Evolutionary conservation across 2,113 vertebrate genomes (phyloP).

Genomic region (Plotosus lineatus): DNA sequence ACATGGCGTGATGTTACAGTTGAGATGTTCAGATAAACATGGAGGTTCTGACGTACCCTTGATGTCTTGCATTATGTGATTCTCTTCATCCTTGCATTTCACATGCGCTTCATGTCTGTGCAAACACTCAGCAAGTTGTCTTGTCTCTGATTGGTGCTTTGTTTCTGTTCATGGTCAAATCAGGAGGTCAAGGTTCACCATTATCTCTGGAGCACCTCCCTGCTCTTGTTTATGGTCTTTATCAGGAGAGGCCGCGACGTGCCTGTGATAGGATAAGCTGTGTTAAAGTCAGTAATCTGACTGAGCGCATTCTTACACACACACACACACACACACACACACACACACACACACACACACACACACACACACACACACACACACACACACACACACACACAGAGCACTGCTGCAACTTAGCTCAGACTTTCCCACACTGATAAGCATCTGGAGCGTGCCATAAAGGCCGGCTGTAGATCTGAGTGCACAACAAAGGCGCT

Average conservation of each 20-base stretch:
- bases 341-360: not conserved
- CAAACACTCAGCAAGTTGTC: not conserved
- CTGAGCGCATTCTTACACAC: slow-evolving; percentile 33
- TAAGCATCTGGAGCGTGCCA: slow-evolving; percentile 58
- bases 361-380: slow-evolving; percentile 28
- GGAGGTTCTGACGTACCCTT: slow-evolving; percentile 1
- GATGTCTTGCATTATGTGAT: not conserved
- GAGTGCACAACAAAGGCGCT: slow-evolving; percentile 55
- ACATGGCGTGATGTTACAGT: slow-evolving; percentile 21
- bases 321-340: slow-evolving; percentile 14
- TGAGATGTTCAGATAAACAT: slow-evolving; percentile 37
- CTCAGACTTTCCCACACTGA: slow-evolving; percentile 59
- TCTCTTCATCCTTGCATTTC: not conserved
- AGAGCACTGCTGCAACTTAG: slow-evolving; percentile 26
- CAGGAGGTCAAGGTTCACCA: slow-evolving; percentile 46
- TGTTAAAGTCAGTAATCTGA: slow-evolving; percentile 36
- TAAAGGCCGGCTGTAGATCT: slow-evolving; percentile 54
- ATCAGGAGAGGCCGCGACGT: slow-evolving; percentile 45
- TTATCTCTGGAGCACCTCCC: slow-evolving; percentile 42
- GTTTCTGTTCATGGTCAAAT: slow-evolving; percentile 28
- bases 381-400: not conserved
- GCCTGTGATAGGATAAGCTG: slow-evolving; percentile 20
- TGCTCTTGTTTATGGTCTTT: slow-evolving; percentile 50
- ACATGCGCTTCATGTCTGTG: not conserved
- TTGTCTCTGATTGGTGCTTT: slow-evolving; percentile 21